phyloP scores from a whole-genome alignment of 23 tunicate species.

The Oikopleura vanhoeffeni region DNA sequence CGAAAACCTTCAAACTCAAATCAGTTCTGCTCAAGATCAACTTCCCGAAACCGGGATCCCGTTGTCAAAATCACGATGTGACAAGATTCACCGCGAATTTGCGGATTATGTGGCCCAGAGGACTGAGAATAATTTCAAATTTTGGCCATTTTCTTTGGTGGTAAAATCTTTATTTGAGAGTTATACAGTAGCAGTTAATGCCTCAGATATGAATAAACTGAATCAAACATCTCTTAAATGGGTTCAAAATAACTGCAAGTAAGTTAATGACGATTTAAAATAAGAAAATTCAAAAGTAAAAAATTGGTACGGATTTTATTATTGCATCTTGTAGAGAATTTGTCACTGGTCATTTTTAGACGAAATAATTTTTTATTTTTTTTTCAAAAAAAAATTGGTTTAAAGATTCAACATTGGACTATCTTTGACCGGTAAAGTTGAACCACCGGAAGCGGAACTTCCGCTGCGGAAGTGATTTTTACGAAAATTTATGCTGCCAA shows the following conservation, averaged over 20 bases:
- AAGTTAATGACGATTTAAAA: not conserved
- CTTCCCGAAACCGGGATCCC: constrained; percentile 6
- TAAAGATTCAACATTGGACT: too few relatives aligned
- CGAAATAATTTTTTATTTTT: too few relatives aligned
- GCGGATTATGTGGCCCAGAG: not conserved
- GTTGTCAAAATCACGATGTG: not conserved
- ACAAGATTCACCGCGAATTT: not conserved
- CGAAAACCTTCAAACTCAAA: not conserved
- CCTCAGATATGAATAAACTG: not conserved
- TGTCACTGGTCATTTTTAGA: too few relatives aligned
- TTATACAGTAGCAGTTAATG: not conserved
- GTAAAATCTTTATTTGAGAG: not conserved
- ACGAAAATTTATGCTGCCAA: too few relatives aligned
- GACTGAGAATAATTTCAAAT: constrained; percentile 1
- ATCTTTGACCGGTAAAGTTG: too few relatives aligned
- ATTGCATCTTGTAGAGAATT: too few relatives aligned
- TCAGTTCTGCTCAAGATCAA: not conserved
- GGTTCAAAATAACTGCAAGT: not conserved
- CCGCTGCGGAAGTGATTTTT: too few relatives aligned
- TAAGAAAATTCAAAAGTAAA: too few relatives aligned
- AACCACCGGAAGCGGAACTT: too few relatives aligned
- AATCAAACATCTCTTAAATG: not conserved
- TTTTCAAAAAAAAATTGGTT: too few relatives aligned
- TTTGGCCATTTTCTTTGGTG: not conserved
- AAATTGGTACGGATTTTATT: too few relatives aligned